Evolutionary conservation across 53 echinoderm and acorn worm species (phyloP), one percentile per base, ranked within the genome.

Genomic region (Holothuria scabra): DNA sequence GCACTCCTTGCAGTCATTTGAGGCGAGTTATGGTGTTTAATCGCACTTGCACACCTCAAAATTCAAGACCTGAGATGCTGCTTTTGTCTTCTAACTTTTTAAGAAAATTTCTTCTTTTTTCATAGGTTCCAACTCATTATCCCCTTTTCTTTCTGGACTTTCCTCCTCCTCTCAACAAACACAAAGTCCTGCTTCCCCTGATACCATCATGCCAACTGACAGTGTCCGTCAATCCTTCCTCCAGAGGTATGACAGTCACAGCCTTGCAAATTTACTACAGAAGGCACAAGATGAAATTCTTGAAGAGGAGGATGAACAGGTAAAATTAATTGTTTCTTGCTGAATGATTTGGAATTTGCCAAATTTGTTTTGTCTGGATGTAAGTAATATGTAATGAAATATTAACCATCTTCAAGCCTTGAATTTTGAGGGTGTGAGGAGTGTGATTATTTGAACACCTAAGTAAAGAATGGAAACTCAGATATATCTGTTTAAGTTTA

Each of bases 261-360:
- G 71, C 25, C 46, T 71, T 8, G 71, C 48, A 14, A 71, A 71
- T 71, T 71, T 71, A 21, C 71, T 71, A 7, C 71, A 71, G 34
- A 25, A 71, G 48, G 71, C 71, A 44, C 71, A 71, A 46, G 41
- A 19, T 23, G 71, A 71, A 22, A 71, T 71, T 18, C 48, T 46
- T 9, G 25, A 71, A 44, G 46, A 49, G n/a, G 71, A 71, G 71
- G 25, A 71, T 22, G 46, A 49, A 18, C 48, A 71, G 71, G 71
- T 71, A 71, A 25, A 12, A 18, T 65, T 23, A 8, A 19, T 28
- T 8, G 3, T 1, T 8, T 14, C 18, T 18, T 52, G 52, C 2
- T 16, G 52, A 52, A 52, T 52, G 18, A 52, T 52, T 48, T 52
- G 18, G 18, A 52, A 2, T 52, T 65, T 65, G 22, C 6, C 3